Base-by-base conservation (phyloP, 2,797 vertebrate species). In the Microhierax caerulescens region DNA sequence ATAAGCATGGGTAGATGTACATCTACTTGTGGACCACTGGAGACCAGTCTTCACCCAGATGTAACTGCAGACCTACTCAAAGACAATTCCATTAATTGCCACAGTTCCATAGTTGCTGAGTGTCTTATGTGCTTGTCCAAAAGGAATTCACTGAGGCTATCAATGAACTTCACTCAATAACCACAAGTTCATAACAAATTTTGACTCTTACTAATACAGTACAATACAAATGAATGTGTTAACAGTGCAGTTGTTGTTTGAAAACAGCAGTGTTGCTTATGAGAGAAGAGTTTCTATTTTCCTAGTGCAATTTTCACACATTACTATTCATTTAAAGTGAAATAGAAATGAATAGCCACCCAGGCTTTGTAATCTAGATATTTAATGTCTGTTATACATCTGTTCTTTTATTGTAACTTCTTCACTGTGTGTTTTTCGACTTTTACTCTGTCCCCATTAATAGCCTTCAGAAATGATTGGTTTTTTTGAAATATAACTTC, bases 1-100 rank as follows among this genome's bases (percentile, higher is more conserved):
- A 21, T 23, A 80, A 64, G 14, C 67, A 43, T 15, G 74, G 41
- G 39, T 64, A 56, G 86, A 92, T 90, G 85, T 94, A 67, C 70
- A 76, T 79, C 83, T 93, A 0, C 70, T 82, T 48, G 63, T 23
- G 88, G 88, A 85, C 83, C 90, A 90, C 74, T 85, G 91, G 90
- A 95, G 90, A 97, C 92, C 92, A 94, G 72, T 88, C 90, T 96
- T 94, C 75, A 30, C 69, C 28, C 89, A 88, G 85, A 90, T 61
- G 68, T 90, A 91, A 54, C 67, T 89, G 68, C 73, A 16, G n/a
- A 80, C 28, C 68, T 91, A 50, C 54, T 65, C 4, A 15, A 78
- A 91, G 48, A 69, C 60, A 81, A 27, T 65, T 47, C 57, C 59
- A 30, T 57, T 78, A 61, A 73, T 3, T 65, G 45, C 53, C 69